These are phyloP conservation scores for Vidua macroura DNA, from an alignment of 2,113 vertebrate genomes.

Conservation along the genomic window DNA sequence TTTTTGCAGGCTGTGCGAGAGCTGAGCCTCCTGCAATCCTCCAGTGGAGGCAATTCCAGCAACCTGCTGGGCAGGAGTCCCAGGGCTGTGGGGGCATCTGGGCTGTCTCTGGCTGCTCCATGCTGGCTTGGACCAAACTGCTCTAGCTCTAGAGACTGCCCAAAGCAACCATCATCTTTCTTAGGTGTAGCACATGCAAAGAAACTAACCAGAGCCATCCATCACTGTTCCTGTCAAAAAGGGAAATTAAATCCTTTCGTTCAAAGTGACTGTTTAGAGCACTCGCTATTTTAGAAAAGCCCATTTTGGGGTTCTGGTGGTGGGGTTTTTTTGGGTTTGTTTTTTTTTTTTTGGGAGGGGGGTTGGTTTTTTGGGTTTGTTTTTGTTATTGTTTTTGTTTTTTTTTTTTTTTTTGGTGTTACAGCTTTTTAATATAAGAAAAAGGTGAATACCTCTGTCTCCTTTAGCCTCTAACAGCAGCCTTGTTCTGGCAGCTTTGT, in stretches of 20 bases:
- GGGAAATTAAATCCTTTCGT: background rate
- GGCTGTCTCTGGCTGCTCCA: fast-evolving
- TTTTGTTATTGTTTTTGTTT: too few relatives aligned
- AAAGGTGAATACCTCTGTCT: background rate
- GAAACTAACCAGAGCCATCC: background rate
- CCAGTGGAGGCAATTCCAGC: background rate
- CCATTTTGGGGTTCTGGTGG: background rate
- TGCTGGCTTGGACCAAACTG: background rate
- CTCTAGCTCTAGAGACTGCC: background rate
- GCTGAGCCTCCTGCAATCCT: background rate
- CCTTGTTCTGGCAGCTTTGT: background rate
- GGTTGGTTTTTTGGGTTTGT: too few relatives aligned
- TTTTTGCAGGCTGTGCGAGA: background rate
- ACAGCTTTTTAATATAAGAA: background rate
- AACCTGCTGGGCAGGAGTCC: background rate
- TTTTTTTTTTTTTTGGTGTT: background rate
- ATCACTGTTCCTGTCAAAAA: background rate
- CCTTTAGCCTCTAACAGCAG: background rate
- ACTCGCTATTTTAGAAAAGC: background rate
- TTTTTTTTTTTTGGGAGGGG: background rate
- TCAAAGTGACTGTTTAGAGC: background rate
- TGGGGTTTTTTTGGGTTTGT: background rate
- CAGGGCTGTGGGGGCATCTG: fast-evolving
- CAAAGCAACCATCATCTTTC: background rate
- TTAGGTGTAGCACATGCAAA: background rate